Base-by-base conservation (phyloP, 2,888 invertebrate genomes). In the Xestia c-nigrum region DNA sequence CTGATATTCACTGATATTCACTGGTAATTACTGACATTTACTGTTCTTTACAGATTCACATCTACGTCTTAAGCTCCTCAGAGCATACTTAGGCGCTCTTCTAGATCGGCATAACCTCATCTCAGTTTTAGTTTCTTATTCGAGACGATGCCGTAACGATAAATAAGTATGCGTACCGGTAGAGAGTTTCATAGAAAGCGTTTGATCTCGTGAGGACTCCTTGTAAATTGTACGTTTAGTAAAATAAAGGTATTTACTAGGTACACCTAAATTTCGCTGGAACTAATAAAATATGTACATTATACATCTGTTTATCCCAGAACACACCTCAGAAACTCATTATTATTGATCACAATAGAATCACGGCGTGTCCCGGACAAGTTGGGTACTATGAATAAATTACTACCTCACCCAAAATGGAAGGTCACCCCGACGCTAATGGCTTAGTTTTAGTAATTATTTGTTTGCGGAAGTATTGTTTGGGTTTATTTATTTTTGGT, bases 311-410 rank as follows among this genome's bases (percentile, higher is more conserved):
- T 65, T 78, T 55, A 40, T n/a, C n/a, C 38, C n/a, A 24, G n/a
- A 68, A 76, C 57, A 57, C 52, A 84, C 71, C 80, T 85, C 74
- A 69, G 83, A 74, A 81, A 72, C 84, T 89, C 88, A 90, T 90
- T 89, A 90, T 87, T 92, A 92, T 91, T 90, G 90, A 91, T 90
- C 84, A 89, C 83, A 88, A 83, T 78, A 79, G 86, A 85, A 86
- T 90, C 89, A 83, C 74, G 64, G 76, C 31, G 40, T 38, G 74
- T 81, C 67, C 79, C 87, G 82, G 81, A 87, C 85, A 87, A 83
- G 86, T 87, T 85, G 85, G 84, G 86, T 88, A 80, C 77, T 87
- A 89, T 93, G 91, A 92, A 93, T 92, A 90, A 91, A 90, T 91
- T 87, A 91, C 85, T 76, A 78, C 81, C 80, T 74, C 63, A 65